phyloP scores from a whole-genome alignment of 2,888 invertebrate species.

The Muscina levida region DNA sequence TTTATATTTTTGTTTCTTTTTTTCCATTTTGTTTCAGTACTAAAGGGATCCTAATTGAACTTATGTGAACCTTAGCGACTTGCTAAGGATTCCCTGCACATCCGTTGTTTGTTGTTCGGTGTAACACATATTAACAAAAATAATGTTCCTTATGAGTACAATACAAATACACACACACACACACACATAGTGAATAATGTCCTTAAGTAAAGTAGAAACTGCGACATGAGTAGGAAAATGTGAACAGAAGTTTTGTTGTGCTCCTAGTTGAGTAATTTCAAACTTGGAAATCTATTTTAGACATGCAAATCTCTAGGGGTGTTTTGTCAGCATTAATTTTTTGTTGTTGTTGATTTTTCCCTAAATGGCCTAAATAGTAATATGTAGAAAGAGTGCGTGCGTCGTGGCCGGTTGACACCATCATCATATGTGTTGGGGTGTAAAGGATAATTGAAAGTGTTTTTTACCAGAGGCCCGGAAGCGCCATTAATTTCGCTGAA shows the following conservation, averaged over 20 bases:
- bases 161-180: slow-evolving; percentile 7
- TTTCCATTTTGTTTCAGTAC: too few relatives aligned
- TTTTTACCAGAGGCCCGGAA: not conserved
- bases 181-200: slow-evolving; percentile 15
- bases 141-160: not conserved
- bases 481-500: not conserved
- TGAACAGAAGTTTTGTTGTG: slow-evolving; percentile 29
- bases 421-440: too few relatives aligned
- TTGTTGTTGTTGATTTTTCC: not conserved
- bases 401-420: not conserved
- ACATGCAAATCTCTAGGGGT: slow-evolving; percentile 60
- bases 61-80: slow-evolving; percentile 6
- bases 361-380: slow-evolving; percentile 8
- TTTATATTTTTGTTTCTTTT: too few relatives aligned
- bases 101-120: not conserved
- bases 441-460: not conserved
- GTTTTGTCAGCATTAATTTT: not conserved
- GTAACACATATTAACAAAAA: slow-evolving; percentile 35
- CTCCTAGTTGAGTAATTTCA: slow-evolving; percentile 15
- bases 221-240: not conserved
- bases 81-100: slow-evolving; percentile 13
- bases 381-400: not conserved
- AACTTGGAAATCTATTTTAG: slow-evolving; percentile 47
- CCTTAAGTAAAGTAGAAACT: too few relatives aligned
- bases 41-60: slow-evolving; percentile 29